Evolutionary conservation across 2,797 vertebrate genomes (phyloP).

Genomic region (Lacerta agilis): DNA sequence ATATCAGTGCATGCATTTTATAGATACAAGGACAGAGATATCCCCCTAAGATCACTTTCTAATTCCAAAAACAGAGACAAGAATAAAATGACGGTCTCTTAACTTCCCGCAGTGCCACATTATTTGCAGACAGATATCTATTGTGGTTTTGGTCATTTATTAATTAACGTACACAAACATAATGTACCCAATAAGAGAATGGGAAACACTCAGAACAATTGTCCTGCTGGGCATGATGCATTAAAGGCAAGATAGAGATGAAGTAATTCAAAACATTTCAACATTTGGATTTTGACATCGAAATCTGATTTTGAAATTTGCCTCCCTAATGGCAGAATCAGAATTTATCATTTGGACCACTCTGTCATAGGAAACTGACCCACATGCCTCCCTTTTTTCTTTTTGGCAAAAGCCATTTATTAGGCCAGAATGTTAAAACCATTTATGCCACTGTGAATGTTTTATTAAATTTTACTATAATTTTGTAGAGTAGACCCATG

Average conservation of each 20-base stretch:
- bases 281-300: not conserved
- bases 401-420: not conserved
- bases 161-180: not conserved
- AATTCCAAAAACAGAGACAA: not conserved
- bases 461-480: too few species aligned
- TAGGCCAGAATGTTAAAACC: too few species aligned
- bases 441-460: too few species aligned
- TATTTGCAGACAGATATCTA: not conserved
- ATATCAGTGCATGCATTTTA: not conserved
- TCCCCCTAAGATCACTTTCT: not conserved
- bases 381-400: not conserved
- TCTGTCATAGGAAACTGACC: not conserved
- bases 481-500: too few species aligned
- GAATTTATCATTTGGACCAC: not conserved
- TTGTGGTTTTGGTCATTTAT: not conserved
- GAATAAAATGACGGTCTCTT: not conserved
- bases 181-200: not conserved
- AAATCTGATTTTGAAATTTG: not conserved
- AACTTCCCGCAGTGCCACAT: conserved; percentile 3
- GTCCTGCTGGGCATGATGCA: not conserved
- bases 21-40: not conserved
- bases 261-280: not conserved
- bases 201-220: not conserved
- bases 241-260: not conserved
- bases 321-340: not conserved